Evolutionary conservation across 2,888 invertebrate species (phyloP), one percentile per base, ranked within the genome.

Genomic region (Oligia fasciuncula): DNA sequence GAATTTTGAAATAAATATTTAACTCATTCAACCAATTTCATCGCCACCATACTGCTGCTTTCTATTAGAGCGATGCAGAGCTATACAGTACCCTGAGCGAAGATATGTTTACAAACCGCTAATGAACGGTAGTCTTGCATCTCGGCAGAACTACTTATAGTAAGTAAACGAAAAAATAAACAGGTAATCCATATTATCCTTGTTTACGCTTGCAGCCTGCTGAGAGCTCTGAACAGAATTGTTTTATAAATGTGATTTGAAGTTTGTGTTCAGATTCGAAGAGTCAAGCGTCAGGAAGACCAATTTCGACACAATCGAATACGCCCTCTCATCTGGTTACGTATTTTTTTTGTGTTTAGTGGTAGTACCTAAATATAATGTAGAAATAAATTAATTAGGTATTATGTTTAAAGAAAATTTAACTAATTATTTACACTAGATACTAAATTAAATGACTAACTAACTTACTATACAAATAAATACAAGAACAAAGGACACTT

Each of bases 101-200:
- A 57, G 13, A 60, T 67, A 78, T 49, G 40, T 40, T 40, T 40
- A 23, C 11, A 46, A 23, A 80, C 2, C 63, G 40, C 14, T 71
- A 46, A 51, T 67, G 14, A 57, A 62, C 17, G 29, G 9, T 43
- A 54, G 43, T 13, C 13, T 23, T 43, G 19, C n/a, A 19, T 79
- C n/a, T n/a, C 43, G 13, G 13, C 29, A 14, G 29, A 40, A 60
- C 49, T 40, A 49, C 4, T 17, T 40, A 23, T 60, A 17, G 17
- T 67, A 67, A 79, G 51, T 69, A 13, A 69, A 23, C 13, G 49
- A 5, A 43, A 29, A 23, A 68, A 17, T 80, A 35, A 63, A 62
- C 29, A 43, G 43, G 19, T 70, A 71, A n/a, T 80, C 14, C n/a
- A 81, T 66, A 66, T 13, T 35, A 73, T 17, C 14, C 17, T 60